Evolutionary conservation across 2,113 vertebrate genomes (phyloP).

Genomic region (Glaucidium brasilianum): DNA sequence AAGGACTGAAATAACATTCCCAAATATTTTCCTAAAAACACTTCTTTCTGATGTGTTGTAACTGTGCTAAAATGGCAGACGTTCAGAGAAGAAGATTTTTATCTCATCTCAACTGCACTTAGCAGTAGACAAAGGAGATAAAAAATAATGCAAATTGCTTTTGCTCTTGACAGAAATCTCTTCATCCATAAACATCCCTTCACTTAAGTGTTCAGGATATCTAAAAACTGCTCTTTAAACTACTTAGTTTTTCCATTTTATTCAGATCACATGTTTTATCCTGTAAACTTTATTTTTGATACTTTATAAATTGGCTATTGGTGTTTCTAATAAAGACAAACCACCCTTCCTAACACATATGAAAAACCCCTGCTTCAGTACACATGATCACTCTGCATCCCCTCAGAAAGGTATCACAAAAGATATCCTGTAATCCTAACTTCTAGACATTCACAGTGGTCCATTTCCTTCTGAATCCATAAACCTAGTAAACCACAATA

Average conservation of each 20-base stretch:
- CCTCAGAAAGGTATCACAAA: background rate
- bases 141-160: background rate
- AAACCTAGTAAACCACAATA: conserved; percentile 3
- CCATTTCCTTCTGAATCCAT: conserved; percentile 19
- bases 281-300: background rate
- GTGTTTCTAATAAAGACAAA: background rate
- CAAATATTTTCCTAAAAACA: background rate
- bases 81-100: background rate
- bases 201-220: background rate
- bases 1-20: background rate
- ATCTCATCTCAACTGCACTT: background rate
- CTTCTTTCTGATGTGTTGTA: background rate
- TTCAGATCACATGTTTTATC: background rate
- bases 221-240: background rate
- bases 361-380: accelerated
- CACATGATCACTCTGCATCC: background rate
- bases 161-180: background rate
- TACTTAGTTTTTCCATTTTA: background rate
- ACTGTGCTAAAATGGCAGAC: background rate
- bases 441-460: background rate
- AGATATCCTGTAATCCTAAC: background rate
- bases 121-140: background rate
- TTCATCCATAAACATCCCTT: background rate
- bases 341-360: background rate
- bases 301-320: background rate